Conservation (phyloP, 30 jellyfish, hydroid and myxozoan species). For the Catostylus mosaicus region DNA sequence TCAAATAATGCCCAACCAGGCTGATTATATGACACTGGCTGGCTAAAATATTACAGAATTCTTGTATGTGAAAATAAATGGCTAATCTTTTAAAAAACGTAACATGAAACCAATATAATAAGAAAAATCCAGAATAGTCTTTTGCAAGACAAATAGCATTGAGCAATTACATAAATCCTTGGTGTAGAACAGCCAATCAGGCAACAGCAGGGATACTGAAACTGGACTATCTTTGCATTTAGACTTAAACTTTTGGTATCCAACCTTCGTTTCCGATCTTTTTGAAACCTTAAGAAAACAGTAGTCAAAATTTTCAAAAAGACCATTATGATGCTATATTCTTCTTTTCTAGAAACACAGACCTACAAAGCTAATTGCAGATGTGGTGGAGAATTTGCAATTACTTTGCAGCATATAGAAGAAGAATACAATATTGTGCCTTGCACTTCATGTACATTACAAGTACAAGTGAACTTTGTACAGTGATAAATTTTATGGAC, state of each 20-base stretch:
- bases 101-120: no score
- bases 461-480: constrained; percentile 26
- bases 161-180: no score
- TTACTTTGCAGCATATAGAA: constrained; percentile 27
- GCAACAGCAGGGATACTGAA: neutral
- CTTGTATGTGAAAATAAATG: neutral
- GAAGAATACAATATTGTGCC: constrained; percentile 50
- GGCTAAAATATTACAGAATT: neutral
- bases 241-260: neutral
- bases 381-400: constrained; percentile 60
- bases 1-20: no score
- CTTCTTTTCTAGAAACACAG: constrained; percentile 5
- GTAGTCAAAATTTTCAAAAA: no score
- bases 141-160: no score
- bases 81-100: no score
- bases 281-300: no score
- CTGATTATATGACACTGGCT: neutral
- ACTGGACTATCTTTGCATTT: neutral
- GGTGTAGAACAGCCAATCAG: neutral
- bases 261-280: neutral
- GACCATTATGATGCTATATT: neutral
- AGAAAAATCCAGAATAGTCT: no score
- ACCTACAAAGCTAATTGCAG: constrained; percentile 39
- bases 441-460: constrained; percentile 48
- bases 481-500: neutral